phyloP scores from a whole-genome alignment of 2,888 invertebrate species.

The Protonemura montana region DNA sequence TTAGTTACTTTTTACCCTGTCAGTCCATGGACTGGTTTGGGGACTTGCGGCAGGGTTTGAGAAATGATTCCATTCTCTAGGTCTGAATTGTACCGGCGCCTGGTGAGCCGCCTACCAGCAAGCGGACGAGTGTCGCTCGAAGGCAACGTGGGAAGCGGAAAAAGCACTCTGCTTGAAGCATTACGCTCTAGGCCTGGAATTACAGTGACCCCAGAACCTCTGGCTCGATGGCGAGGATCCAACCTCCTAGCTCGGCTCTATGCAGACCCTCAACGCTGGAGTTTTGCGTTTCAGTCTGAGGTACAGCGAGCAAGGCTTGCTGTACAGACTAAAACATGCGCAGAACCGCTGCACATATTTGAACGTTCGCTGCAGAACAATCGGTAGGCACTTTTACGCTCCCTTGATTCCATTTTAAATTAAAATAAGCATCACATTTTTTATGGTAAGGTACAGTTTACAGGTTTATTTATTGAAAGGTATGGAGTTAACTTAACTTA shows the following conservation, averaged over 20 bases:
- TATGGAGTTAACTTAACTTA: too few species aligned
- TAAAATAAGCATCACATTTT: too few species aligned
- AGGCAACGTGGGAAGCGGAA: neutral
- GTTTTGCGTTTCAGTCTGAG: neutral
- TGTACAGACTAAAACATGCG: neutral
- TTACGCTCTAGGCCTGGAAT: neutral
- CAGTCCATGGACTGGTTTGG: too few species aligned
- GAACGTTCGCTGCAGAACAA: neutral
- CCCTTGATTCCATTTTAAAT: too few species aligned
- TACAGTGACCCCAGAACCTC: neutral
- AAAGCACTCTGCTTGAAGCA: neutral
- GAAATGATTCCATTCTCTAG: neutral
- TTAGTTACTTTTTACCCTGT: too few species aligned
- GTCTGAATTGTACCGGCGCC: neutral
- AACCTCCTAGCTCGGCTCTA: neutral
- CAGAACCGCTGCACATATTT: neutral
- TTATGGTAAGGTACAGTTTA: too few species aligned
- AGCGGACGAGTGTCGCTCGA: neutral
- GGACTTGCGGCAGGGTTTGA: too few species aligned
- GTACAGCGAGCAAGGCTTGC: neutral
- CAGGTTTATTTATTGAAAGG: too few species aligned
- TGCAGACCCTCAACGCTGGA: neutral
- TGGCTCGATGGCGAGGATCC: neutral
- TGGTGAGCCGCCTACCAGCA: neutral
- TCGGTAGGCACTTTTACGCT: neutral